Percentiles rank a stretch among this genome's conserved stretches.
Conservation (phyloP, 37 sponge, comb jelly and placozoan genomes). For the Tethya wilhelma region DNA sequence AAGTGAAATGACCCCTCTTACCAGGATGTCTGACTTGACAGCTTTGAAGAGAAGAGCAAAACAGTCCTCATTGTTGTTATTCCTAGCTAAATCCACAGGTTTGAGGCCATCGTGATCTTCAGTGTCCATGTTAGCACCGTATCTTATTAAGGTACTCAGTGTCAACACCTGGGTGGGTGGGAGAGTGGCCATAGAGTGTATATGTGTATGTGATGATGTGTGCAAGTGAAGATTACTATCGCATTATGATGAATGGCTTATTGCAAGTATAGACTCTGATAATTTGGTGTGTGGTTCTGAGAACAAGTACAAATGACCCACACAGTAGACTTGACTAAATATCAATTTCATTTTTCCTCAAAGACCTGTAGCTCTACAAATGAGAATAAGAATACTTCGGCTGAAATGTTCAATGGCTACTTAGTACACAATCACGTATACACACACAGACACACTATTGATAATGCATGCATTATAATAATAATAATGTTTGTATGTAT, state of each 20-base stretch:
- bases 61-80: constrained; percentile 74
- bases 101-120: constrained; percentile 67
- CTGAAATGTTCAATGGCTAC: too few relatives aligned
- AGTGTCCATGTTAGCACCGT: constrained; percentile 49
- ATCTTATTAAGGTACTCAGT: not conserved
- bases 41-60: constrained; percentile 53
- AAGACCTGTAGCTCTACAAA: too few relatives aligned
- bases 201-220: not conserved
- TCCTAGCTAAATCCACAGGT: constrained; percentile 78
- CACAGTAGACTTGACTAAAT: too few relatives aligned
- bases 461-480: not conserved
- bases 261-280: not conserved
- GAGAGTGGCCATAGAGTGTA: not conserved
- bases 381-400: too few relatives aligned
- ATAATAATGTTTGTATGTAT: not conserved
- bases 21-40: constrained; percentile 25
- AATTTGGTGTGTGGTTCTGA: not conserved
- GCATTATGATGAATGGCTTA: not conserved
- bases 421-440: too few relatives aligned
- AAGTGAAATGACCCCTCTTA: too few relatives aligned
- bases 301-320: not conserved
- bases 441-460: too few relatives aligned
- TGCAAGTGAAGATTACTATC: not conserved
- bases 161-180: constrained; percentile 25
- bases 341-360: too few relatives aligned